Base-by-base conservation (phyloP, 2,113 vertebrate genomes). In the Prionailurus bengalensis region DNA sequence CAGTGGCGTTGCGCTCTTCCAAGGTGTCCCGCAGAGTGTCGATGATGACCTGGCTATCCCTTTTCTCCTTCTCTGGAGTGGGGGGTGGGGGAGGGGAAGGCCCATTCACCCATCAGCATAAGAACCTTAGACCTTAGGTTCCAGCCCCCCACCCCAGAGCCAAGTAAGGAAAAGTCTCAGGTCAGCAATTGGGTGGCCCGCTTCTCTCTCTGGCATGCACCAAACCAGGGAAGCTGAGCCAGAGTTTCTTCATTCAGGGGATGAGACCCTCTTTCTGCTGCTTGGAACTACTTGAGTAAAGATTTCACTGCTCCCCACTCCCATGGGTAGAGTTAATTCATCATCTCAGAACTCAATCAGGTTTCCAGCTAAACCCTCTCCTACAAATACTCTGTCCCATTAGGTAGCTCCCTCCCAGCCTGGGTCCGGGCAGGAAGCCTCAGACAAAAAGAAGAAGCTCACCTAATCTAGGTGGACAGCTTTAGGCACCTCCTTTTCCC, bases 1-100 rank as follows among this genome's bases (percentile, higher is more conserved):
- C 98, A 0, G 99, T 99, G 96, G 98, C 98, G 45, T 98, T 99
- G 97, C 99, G 99, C 89, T 98, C 98, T 96, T 99, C 99, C 97
- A 99, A 98, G 0, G 98, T 99, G 82, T 99, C 98, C 97, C 99
- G 99, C 95, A 99, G 98, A 36, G 92, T 76, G 7, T 99, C 99
- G 12, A 99, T 98, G 42, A 98, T 68, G 61, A 98, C 98, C 98
- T 99, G 99, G 97, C 98, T 99, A 91, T 99, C 99, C 15, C 98
- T 98, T 98, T 99, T 99, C 94, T 99, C 99, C 97, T 98, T 99
- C 90, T 99, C 99, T 99, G 94, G 36, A 99, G 97, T 8, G 58
- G 58, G 45, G 21, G 63, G 31, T 21, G 70, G 36, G n/a, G 78
- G 25, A 23, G 2, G 21, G 13, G 19, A 63, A 11, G 23, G 33